Evolutionary conservation across 2,113 vertebrate genomes (phyloP), one percentile per base, ranked within the genome.

Genomic region (Tetrao urogallus): DNA sequence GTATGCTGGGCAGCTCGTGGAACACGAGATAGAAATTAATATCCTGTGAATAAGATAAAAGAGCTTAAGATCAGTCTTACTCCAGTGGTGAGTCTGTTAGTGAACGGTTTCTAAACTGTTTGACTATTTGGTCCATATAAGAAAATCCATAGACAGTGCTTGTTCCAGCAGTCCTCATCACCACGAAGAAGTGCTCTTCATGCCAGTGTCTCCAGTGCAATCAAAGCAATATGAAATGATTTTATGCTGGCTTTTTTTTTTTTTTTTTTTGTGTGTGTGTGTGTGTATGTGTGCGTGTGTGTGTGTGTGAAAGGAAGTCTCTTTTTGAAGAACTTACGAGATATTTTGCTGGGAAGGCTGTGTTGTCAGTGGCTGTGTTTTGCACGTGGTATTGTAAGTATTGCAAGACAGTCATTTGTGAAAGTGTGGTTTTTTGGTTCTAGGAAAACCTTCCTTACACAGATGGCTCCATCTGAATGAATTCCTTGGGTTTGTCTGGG

Each of bases 1-100:
- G 2, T 13, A 42, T 4, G 1, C 69, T 91, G 85, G 71, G 85
- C 95, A 94, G 82, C 56, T 91, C 48, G 85, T 85, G 18, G 50
- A 20, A 64, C 42, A 36, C 86, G 85, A 85, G 71, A 56, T 69
- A 63, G 85, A 86, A 92, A 82, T 54, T 69, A 91, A 89, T 95
- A 80, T 76, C 60, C 82, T 93, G 71, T 91, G 56, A 67, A 13
- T 1, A 1, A 28, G 38, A n/a, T 89, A 56, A 8, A 89, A 61
- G 58, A 74, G 43, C 66, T 83, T 25, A 67, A 94, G n/a, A 40
- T 85, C 36, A 16, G 45, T 43, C 25, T 91, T 45, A 30, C 5
- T 57, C 56, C 34, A 30, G 76, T 7, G 60, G 57, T 56, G 69
- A 73, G 76, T 66, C 56, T 42, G 45, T 63, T 42, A 69, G 81